A percentile compares a stretch with the other conserved stretches of the same genome.
Conservation (phyloP, 2,888 invertebrate genomes). For the Dynastes maya region DNA sequence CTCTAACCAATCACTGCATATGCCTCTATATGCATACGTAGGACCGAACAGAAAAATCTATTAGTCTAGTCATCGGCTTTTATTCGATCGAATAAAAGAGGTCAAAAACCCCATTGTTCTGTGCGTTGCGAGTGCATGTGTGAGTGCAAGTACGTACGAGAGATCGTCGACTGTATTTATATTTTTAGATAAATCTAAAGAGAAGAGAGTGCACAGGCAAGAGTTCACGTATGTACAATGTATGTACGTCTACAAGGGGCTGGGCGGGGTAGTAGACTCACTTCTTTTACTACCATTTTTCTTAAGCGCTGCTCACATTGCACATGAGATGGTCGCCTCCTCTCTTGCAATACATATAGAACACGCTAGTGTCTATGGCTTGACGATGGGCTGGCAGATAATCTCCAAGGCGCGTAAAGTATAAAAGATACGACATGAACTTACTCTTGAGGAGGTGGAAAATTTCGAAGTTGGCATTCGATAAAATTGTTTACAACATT, state of each 20-base stretch:
- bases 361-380: constrained; percentile 13
- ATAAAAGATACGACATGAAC: too few relatives aligned
- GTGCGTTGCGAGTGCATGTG: too few relatives aligned
- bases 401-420: too few relatives aligned
- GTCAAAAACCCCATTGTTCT: neutral
- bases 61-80: constrained; percentile 16
- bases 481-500: too few relatives aligned
- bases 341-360: constrained; percentile 8
- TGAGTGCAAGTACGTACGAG: neutral
- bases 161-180: constrained; percentile 43
- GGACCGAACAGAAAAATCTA: constrained; percentile 28
- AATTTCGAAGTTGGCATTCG: too few relatives aligned
- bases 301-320: constrained; percentile 27
- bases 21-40: neutral
- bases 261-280: constrained; percentile 23
- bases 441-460: too few relatives aligned
- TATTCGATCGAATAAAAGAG: constrained; percentile 29
- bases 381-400: neutral
- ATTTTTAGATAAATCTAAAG: constrained; percentile 46
- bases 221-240: constrained; percentile 12
- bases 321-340: constrained; percentile 22
- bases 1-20: too few relatives aligned
- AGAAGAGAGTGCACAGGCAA: constrained; percentile 31
- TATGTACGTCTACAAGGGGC: constrained; percentile 7
- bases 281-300: constrained; percentile 46